Base-by-base conservation (phyloP, 2,797 vertebrate genomes). In the Pangasius macronema region DNA sequence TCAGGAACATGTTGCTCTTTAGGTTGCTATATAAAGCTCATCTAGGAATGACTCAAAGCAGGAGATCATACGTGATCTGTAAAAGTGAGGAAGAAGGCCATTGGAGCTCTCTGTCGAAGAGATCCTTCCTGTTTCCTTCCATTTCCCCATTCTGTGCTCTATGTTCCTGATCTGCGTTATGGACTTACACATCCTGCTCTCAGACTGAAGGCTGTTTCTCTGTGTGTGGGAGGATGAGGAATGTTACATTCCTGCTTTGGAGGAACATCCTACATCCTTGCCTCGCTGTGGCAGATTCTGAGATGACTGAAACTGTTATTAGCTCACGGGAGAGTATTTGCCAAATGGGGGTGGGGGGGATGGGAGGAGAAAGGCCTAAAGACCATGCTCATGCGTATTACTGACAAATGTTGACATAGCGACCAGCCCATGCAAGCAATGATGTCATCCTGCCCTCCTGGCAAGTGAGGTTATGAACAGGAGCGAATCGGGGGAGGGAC, bases 1-100 rank as follows among this genome's bases (percentile, higher is more conserved):
- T 89, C 91, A 91, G 90, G 91, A 94, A 94, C 89, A 86, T 24
- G 24, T 76, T 49, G 24, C 92, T 93, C 93, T 92, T 93, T 73
- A 14, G 75, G 68, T 55, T 53, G 84, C 87, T 91, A 92, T 91
- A 93, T 93, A 91, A 87, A 90, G 89, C 83, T 73, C 36, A 22
- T 68, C 76, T 70, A 55, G 27, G 61, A 61, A 86, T 87, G 70
- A 86, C 59, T 88, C 67, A 75, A 75, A 85, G 87, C 87, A 88
- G 83, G 65, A 81, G 79, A 88, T 55, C 61, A 75, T 82, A 75
- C 27, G 30, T 39, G 53, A 86, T 27, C 63, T 59, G 72, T 88
- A 87, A 88, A 89, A 90, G 80, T 87, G 91, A 92, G 92, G 82
- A 94, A 92, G 88, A 89, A 87, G 89, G 51, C 68, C 87, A 91